Evolutionary conservation across 2,113 vertebrate species (phyloP).

Genomic region (Ammodytes dubius): DNA sequence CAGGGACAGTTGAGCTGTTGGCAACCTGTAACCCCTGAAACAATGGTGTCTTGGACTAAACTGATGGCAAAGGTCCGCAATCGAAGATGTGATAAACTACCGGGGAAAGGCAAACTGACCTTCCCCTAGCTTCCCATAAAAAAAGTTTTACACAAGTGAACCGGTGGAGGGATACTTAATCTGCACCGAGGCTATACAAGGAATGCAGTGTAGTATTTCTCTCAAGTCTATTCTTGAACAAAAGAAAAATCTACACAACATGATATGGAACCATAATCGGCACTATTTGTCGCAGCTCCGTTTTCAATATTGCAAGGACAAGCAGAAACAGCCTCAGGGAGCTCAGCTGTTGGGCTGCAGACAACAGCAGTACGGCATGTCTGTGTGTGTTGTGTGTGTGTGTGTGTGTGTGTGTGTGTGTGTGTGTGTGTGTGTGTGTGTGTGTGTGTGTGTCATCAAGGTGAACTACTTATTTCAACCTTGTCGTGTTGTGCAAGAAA

Average conservation of each 20-base stretch:
- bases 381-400: too few relatives aligned
- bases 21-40: too few relatives aligned
- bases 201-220: not conserved
- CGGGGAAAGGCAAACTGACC: not conserved
- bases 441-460: not conserved
- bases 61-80: too few relatives aligned
- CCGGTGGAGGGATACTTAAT: not conserved
- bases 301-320: not conserved
- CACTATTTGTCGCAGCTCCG: constrained; percentile 1
- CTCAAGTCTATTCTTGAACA: not conserved
- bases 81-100: not conserved
- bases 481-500: not conserved
- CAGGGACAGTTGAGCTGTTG: not conserved
- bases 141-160: not conserved
- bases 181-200: too few relatives aligned
- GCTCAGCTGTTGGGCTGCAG: not conserved
- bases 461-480: not conserved
- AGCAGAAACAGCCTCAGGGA: not conserved
- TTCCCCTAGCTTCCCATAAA: not conserved
- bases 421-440: too few relatives aligned
- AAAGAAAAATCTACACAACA: not conserved
- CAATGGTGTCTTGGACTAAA: not conserved
- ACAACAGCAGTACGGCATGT: not conserved
- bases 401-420: too few relatives aligned
- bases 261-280: not conserved